Evolutionary conservation across 2,113 vertebrate genomes (phyloP).

Genomic region (Chamaetylas fuelleborni): DNA sequence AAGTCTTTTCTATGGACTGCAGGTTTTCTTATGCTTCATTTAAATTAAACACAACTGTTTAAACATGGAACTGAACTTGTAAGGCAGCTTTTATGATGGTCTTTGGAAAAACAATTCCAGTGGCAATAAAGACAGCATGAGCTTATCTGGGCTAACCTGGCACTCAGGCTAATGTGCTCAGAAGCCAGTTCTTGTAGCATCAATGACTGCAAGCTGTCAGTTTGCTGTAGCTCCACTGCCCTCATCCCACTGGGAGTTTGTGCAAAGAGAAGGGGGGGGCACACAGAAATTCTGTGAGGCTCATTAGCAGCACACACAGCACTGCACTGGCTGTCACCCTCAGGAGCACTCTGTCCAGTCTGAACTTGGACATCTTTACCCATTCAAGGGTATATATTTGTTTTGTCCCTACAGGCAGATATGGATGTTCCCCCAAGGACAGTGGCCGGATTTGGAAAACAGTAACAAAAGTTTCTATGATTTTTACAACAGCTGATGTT

Average conservation of each 20-base stretch:
- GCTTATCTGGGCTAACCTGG: background rate
- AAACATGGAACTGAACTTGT: background rate
- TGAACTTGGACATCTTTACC: background rate
- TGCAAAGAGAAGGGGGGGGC: background rate
- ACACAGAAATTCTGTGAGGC: background rate
- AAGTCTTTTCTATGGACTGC: background rate
- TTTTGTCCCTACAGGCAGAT: background rate
- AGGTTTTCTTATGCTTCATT: constrained; percentile 26
- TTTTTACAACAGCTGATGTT: background rate
- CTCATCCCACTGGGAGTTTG: background rate
- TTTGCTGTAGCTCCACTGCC: background rate
- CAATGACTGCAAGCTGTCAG: background rate
- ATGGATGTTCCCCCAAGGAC: background rate
- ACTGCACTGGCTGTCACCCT: background rate
- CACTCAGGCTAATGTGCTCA: background rate
- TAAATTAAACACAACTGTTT: constrained; percentile 16
- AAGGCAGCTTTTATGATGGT: background rate
- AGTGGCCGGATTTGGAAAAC: background rate
- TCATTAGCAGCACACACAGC: background rate
- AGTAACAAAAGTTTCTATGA: background rate
- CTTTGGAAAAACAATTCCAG: background rate
- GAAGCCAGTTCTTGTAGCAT: background rate
- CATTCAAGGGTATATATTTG: background rate
- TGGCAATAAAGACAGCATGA: background rate
- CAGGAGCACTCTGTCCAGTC: background rate